Evolutionary conservation across 2,888 invertebrate genomes (phyloP), one percentile per base, ranked within the genome.

Genomic region (Brachypalpus laphriformis): DNA sequence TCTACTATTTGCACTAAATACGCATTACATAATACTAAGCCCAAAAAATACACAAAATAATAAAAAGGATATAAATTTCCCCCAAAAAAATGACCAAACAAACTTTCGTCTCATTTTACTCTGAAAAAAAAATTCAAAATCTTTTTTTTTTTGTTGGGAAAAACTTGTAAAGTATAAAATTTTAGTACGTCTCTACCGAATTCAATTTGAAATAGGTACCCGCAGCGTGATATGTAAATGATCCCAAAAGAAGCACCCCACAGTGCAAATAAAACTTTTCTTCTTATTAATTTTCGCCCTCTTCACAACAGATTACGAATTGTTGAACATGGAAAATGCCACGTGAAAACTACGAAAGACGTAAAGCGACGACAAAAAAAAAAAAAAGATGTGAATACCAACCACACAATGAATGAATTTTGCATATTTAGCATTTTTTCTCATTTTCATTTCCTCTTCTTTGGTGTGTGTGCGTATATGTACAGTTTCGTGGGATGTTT

Each of bases 381-480:
- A n/a, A 14, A 31, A 47, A 66, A 49, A 14, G 18, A 9, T 3
- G 25, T 14, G 49, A 31, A 76, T 63, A 75, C 83, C 83, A 59
- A 75, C 83, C 83, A 59, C 82, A 83, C 70, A 78, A 83, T 78
- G 80, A 83, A 83, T 83, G 83, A 83, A 83, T 83, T 83, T 83
- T 70, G 80, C 83, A 83, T 83, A 83, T 80, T 83, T 75, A 75
- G 70, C 68, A 83, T 80, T 78, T 70, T 65, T 42, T 63, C 74
- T 49, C 68, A 74, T 74, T 70, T 80, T 80, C 80, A 65, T 76
- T 54, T 71, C 57, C 72, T 75, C 34, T 59, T 42, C 45, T 66
- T 37, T 72, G 7, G 34, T 34, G 11, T 34, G 31, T 54, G 51
- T 61, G 49, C 45, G 31, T 25, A 25, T 2, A 25, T 45, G 45